phyloP scores from a whole-genome alignment of 2,888 invertebrate genomes.

The Eledona agricola region DNA sequence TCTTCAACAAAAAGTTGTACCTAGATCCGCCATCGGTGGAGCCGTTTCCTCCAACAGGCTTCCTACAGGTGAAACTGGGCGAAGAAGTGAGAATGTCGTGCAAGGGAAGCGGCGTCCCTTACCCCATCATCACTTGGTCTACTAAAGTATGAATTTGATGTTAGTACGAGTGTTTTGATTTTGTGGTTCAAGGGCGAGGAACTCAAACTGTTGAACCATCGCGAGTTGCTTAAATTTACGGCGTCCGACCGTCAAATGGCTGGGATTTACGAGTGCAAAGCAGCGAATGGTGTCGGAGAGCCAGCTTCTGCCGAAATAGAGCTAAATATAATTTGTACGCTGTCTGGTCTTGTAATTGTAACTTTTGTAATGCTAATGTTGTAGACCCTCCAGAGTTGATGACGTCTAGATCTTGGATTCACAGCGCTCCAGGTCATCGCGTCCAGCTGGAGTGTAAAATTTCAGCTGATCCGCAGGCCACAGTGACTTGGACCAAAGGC shows the following conservation, averaged over 20 bases:
- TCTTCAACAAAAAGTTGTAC: too few relatives aligned
- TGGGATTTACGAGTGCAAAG: slow-evolving; percentile 78
- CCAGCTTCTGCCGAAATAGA: slow-evolving; percentile 73
- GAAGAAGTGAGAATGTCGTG: slow-evolving; percentile 81
- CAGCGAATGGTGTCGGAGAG: slow-evolving; percentile 78
- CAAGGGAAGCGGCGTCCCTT: slow-evolving; percentile 74
- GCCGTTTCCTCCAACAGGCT: slow-evolving; percentile 74
- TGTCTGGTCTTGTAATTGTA: not conserved
- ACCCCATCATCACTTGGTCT: slow-evolving; percentile 77
- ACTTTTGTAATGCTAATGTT: slow-evolving; percentile 25
- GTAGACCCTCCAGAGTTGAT: slow-evolving; percentile 79
- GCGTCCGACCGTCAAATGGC: slow-evolving; percentile 74
- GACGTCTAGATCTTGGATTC: slow-evolving; percentile 73
- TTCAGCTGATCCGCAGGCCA: slow-evolving; percentile 74
- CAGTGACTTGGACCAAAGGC: slow-evolving; percentile 74
- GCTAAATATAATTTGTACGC: slow-evolving; percentile 77
- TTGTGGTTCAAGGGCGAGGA: slow-evolving; percentile 66
- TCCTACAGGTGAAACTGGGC: slow-evolving; percentile 76
- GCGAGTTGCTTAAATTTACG: slow-evolving; percentile 70
- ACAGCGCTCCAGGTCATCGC: slow-evolving; percentile 76
- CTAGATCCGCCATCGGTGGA: slow-evolving; percentile 77
- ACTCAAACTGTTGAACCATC: slow-evolving; percentile 69
- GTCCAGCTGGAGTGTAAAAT: slow-evolving; percentile 76
- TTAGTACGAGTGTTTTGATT: slow-evolving; percentile 6
- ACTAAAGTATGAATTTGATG: slow-evolving; percentile 61